A percentile compares a stretch with the other conserved stretches of the same genome.
phyloP scores from a whole-genome alignment of 2,797 vertebrate genomes.

The Phylloscopus collybita region DNA sequence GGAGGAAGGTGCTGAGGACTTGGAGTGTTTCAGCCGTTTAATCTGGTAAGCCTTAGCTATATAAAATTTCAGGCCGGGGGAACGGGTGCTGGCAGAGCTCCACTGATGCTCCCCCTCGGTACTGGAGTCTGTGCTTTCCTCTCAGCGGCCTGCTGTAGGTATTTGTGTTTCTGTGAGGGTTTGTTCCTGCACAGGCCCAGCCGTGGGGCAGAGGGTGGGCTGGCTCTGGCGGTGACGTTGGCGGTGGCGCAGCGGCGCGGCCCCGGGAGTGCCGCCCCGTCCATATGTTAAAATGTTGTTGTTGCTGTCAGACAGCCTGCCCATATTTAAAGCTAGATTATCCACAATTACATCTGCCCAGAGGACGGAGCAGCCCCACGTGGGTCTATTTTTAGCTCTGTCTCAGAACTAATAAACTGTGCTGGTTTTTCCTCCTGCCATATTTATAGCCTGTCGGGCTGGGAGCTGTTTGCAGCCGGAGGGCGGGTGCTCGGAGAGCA shows the following conservation, averaged over 20 bases:
- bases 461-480: neutral
- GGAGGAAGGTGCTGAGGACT: neutral
- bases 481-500: neutral
- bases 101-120: neutral
- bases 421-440: neutral
- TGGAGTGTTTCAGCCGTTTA: neutral
- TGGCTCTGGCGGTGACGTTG: neutral
- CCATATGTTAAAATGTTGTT: slow-evolving; percentile 29
- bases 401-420: slow-evolving; percentile 19
- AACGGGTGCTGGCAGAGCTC: neutral
- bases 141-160: neutral
- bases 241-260: neutral
- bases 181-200: neutral
- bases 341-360: slow-evolving; percentile 63
- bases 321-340: slow-evolving; percentile 49
- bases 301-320: slow-evolving; percentile 9
- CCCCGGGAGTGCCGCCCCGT: neutral
- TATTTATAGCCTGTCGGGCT: neutral
- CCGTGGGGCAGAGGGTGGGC: accelerated
- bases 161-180: neutral
- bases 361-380: slow-evolving; percentile 5
- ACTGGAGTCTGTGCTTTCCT: neutral
- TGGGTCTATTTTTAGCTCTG: slow-evolving; percentile 42
- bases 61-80: accelerated
- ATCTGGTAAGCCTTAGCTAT: neutral